Evolutionary conservation across 2,888 invertebrate genomes (phyloP).

Genomic region (Mellilla xanthometata): DNA sequence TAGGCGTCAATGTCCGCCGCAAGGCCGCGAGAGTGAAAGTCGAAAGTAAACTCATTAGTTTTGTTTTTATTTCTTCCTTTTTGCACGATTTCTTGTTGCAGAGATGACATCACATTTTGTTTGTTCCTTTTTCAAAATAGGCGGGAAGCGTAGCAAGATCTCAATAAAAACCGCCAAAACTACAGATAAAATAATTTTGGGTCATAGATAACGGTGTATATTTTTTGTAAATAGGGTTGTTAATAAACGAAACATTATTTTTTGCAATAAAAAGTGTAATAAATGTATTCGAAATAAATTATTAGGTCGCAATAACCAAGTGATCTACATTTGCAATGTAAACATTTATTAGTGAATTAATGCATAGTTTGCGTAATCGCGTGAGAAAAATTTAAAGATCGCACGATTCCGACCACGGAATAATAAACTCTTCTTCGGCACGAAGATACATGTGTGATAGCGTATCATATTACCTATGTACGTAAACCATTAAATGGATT

Average conservation of each 20-base stretch:
- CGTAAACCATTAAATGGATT: too few species aligned
- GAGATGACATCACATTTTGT: conserved; percentile 13
- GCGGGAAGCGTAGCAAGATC: too few species aligned
- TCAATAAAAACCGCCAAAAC: too few species aligned
- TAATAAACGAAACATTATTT: too few species aligned
- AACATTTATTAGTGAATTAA: conserved; percentile 22
- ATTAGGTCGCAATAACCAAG: too few species aligned
- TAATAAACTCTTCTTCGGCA: conserved; percentile 14
- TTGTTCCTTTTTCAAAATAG: not conserved
- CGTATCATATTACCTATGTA: not conserved
- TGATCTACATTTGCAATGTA: conserved; percentile 28
- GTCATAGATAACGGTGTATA: too few species aligned
- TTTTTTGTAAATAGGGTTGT: too few species aligned
- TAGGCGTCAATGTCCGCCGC: conserved; percentile 58
- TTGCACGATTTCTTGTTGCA: conserved; percentile 21
- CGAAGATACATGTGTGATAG: conserved; percentile 4
- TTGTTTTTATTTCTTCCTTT: conserved; percentile 43
- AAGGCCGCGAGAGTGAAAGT: conserved; percentile 67
- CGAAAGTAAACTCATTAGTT: conserved; percentile 55
- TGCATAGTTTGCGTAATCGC: conserved; percentile 39
- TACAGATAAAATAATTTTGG: too few species aligned
- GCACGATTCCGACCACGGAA: conserved; percentile 24
- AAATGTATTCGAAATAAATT: too few species aligned
- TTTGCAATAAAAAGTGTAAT: too few species aligned
- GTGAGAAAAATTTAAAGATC: conserved; percentile 45